Evolutionary conservation across 1,140 invertebrate genomes (phyloP), one percentile per base, ranked within the genome.

Genomic region (Bombus waltoni): DNA sequence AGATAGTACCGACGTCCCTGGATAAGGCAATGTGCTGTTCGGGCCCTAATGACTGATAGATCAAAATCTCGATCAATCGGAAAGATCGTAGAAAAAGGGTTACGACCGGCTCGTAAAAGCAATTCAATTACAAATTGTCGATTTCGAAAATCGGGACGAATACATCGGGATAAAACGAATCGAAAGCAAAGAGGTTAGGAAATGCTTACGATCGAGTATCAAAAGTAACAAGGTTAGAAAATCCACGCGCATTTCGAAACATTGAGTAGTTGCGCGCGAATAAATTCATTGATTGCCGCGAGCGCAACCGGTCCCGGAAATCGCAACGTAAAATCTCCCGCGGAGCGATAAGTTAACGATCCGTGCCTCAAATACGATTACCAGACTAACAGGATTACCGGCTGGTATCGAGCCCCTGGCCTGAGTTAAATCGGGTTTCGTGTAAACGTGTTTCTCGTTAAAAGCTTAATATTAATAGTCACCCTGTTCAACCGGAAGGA

Each of bases 271-370:
- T 1, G 44, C 32, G 32, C 65, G 32, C 42, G 44, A 71, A 86
- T 84, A 71, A 88, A 88, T 88, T 81, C 71, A 62, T 77, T 81
- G 90, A 83, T 89, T 68, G 83, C 81, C 77, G 78, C 38, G 73
- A 89, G 88, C 85, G 68, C 57, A 32, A 47, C 86, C 77, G 78
- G 15, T 71, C 76, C 76, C 62, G 78, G 79, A 79, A 89, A 92
- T 92, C 90, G 87, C 84, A 88, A 88, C 83, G 88, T 92, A 88
- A 92, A 92, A 92, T 91, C 88, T 92, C 82, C 68, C 83, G 89
- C 84, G 87, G 65, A 81, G 89, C 90, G 91, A 92, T 91, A 92
- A 92, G 91, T 92, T 92, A 92, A 92, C 91, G 91, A 92, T 92
- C 89, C 91, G 83, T 89, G 91, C 90, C 91, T 85, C 89, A 88